Percentiles rank a stretch among this genome's conserved stretches.
Conservation (phyloP, 2,888 invertebrate species). For the Plusia festucae region DNA sequence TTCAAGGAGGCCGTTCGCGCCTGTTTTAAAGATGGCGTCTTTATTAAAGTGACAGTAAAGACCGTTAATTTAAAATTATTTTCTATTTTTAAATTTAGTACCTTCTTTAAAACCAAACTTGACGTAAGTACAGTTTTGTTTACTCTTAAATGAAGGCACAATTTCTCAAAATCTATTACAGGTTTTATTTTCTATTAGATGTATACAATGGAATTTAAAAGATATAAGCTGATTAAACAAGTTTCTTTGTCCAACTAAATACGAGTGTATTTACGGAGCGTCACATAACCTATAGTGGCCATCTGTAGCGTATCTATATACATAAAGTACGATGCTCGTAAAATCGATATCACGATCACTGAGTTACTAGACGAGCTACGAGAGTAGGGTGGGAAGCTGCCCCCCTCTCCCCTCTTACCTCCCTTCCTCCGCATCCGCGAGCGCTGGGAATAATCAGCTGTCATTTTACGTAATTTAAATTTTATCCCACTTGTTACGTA, state of each 20-base stretch:
- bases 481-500: slow-evolving; percentile 52
- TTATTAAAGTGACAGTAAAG: slow-evolving; percentile 47
- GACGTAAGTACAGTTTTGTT: neutral
- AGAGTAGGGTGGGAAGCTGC: slow-evolving; percentile 50
- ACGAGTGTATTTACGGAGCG: slow-evolving; percentile 28
- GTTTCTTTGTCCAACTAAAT: slow-evolving; percentile 15
- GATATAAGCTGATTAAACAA: slow-evolving; percentile 13
- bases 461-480: slow-evolving; percentile 63
- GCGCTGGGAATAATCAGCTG: slow-evolving; percentile 65
- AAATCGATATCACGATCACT: slow-evolving; percentile 63
- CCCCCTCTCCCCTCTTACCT: slow-evolving; percentile 18
- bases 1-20: slow-evolving; percentile 56
- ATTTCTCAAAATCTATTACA: too few species aligned
- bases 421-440: slow-evolving; percentile 12
- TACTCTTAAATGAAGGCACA: too few species aligned
- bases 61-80: slow-evolving; percentile 29
- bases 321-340: slow-evolving; percentile 55
- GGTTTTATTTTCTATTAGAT: neutral
- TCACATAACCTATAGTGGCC: slow-evolving; percentile 15
- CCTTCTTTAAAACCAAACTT: neutral
- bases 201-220: neutral
- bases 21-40: slow-evolving; percentile 40
- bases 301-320: slow-evolving; percentile 34
- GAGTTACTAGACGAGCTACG: slow-evolving; percentile 58
- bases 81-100: neutral